Evolutionary conservation across 2,888 invertebrate species (phyloP), one percentile per base, ranked within the genome.

Genomic region (Caenorhabditis sp.): DNA sequence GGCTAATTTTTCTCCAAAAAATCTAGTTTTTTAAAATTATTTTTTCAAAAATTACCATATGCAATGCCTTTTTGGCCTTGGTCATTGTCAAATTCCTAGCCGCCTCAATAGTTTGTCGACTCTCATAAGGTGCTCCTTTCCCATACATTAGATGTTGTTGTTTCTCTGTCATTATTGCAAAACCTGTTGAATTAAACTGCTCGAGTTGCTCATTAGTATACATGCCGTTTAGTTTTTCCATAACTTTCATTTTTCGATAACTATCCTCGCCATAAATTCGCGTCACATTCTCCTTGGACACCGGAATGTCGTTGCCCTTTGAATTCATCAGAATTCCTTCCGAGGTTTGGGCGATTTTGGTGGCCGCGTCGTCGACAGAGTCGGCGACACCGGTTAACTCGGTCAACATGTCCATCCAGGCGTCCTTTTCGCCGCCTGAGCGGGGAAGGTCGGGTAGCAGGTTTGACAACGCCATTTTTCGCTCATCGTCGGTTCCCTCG

Each of bases 71-170:
- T 23, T 61, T 57, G 5, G 70, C 70, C 23, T 53, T 55, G 12
- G 21, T 26, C 55, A 70, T 62, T 10, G 67, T 77, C 50, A 77
- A 21, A 65, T 77, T 73, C 24, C 50, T 50, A 0, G 59, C 63
- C n/a, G 66, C 66, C 26, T 65, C 36, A 55, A 73, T 17, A 5
- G 69, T 60, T 2, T 19, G 17, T 24, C 8, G 4, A 24, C 73
- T 64, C n/a, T 65, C 71, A 63, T 70, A 71, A n/a, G 77, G 77
- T 1, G 75, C 60, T 26, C 55, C 58, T 10, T 61, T 59, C 0
- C 84, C 84, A 57, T 84, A 84, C 3, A 84, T 37, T 55, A 79
- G 37, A 31, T 78, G 66, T 27, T 82, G 54, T 53, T 84, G 84
- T 4, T 72, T 67, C 2, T 71, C 66, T 14, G 66, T 81, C 68